Evolutionary conservation across 2,888 invertebrate genomes (phyloP), one percentile per base, ranked within the genome.

Genomic region (Neocrepidodera transversa): DNA sequence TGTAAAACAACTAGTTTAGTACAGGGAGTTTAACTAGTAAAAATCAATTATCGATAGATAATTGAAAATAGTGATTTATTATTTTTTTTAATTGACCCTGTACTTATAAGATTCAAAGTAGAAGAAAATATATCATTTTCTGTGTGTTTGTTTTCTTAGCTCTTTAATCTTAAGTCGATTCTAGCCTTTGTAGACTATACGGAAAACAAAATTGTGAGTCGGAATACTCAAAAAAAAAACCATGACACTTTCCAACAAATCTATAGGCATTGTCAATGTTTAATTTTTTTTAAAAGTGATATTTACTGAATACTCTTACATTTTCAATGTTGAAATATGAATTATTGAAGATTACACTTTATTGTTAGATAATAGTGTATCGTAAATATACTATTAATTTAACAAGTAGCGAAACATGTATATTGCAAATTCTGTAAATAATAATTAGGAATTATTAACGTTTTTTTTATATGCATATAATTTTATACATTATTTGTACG

Each of bases 381-480:
- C 62, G 55, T 66, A 62, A 61, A 66, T 60, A 66, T 66, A 63
- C 55, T 57, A 60, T 53, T n/a, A n/a, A 63, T 69, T 66, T 64
- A 66, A 65, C 56, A 42, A 58, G 64, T 67, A 65, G 67, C 58
- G 58, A n/a, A 63, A 65, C 68, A 62, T 70, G 68, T 68, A 68
- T 64, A 66, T 65, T 66, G 66, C 65, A 68, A 67, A 68, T 60
- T 71, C 64, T 69, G 70, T 69, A 72, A 64, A 71, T 68, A 68
- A 66, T 68, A 70, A 65, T 68, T 67, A 72, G 65, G 70, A 68
- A 69, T 58, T 68, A 68, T 70, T 70, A 67, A 70, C 72, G 70
- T 69, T 68, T 69, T 71, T 72, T 74, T 72, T 72, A n/a, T n/a
- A n/a, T n/a, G n/a, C 69, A 70, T 70, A 72, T 73, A 64, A 69